These are phyloP conservation scores for Corticium candelabrum DNA, from an alignment of 37 sponge, comb jelly and placozoan species.

Conservation along the genomic window DNA sequence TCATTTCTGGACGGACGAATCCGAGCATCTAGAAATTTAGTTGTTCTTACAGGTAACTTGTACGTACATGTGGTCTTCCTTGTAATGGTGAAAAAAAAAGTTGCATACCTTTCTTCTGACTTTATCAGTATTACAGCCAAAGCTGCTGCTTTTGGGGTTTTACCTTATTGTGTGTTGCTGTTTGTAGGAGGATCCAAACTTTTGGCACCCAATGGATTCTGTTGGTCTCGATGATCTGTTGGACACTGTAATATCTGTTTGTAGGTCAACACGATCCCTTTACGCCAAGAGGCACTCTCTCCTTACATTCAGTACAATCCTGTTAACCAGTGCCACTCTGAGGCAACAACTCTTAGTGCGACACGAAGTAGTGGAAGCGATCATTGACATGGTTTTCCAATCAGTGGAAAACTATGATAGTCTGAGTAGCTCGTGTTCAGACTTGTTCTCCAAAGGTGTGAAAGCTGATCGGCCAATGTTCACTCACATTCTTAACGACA, in stretches of 20 bases:
- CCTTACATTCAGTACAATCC: neutral
- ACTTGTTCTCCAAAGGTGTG: neutral
- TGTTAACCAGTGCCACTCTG: neutral
- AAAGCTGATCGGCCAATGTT: neutral
- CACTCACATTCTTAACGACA: neutral
- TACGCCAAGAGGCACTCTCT: neutral
- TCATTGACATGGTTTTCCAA: neutral
- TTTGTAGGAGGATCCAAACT: neutral
- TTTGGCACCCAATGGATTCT: neutral
- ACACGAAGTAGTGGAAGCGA: neutral
- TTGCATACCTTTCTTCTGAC: too few relatives aligned
- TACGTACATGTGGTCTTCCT: too few relatives aligned
- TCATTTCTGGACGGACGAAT: too few relatives aligned
- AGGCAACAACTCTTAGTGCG: neutral
- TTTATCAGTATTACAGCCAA: too few relatives aligned
- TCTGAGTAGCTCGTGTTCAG: neutral
- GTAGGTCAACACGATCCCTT: neutral
- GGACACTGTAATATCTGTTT: neutral
- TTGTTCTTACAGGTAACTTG: too few relatives aligned
- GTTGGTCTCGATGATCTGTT: neutral
- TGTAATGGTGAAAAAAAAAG: too few relatives aligned
- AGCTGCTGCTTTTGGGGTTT: too few relatives aligned
- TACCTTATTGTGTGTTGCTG: too few relatives aligned
- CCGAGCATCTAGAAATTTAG: too few relatives aligned
- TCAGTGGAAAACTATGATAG: neutral